Percentiles rank a stretch among this genome's conserved stretches.
phyloP scores from a whole-genome alignment of 2,888 invertebrate species.

The Synergus itoensis region DNA sequence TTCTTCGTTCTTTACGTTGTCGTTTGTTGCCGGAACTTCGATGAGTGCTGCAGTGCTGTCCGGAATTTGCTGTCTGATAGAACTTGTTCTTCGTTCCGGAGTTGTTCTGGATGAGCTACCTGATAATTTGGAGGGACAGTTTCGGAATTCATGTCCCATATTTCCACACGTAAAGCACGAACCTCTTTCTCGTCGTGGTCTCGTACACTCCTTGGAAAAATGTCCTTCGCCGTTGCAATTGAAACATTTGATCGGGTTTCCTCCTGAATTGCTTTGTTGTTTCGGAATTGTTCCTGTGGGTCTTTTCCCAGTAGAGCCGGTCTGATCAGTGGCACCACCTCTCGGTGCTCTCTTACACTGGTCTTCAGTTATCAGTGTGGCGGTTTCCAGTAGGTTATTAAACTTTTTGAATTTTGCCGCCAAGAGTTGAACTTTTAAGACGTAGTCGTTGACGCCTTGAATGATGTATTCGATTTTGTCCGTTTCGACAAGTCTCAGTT shows the following conservation, averaged over 20 bases:
- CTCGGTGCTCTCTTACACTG: neutral
- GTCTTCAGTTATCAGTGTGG: neutral
- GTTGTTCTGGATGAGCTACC: neutral
- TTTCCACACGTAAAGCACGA: constrained; percentile 5
- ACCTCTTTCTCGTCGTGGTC: neutral
- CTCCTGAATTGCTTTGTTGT: neutral
- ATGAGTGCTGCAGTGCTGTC: neutral
- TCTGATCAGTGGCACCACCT: neutral
- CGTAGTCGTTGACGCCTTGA: neutral
- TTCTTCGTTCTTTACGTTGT: neutral
- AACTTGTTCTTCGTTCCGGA: neutral
- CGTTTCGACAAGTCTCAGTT: neutral
- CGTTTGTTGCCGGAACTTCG: neutral
- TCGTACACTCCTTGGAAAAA: neutral
- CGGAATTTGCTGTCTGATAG: neutral
- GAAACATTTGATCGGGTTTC: neutral
- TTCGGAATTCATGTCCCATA: neutral
- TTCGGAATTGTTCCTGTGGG: neutral
- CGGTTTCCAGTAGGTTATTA: neutral
- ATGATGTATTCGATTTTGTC: neutral
- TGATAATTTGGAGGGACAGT: neutral
- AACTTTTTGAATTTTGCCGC: neutral
- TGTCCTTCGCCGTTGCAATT: constrained; percentile 26
- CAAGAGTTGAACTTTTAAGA: neutral
- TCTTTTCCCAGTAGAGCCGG: neutral